Evolutionary conservation across 2,113 vertebrate genomes (phyloP).

Genomic region (Hemicordylus capensis): DNA sequence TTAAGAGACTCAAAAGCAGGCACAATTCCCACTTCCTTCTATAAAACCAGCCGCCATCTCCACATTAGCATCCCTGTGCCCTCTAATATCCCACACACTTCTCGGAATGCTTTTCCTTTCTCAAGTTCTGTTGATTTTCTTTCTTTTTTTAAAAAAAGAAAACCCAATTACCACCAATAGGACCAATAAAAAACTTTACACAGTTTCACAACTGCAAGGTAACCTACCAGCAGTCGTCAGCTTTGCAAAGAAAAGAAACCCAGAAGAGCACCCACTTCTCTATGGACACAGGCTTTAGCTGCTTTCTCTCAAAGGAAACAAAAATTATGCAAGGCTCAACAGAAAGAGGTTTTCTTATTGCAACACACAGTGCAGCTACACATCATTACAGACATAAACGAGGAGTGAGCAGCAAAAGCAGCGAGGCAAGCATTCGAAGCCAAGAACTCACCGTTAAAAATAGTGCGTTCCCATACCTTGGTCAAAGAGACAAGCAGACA

Average conservation of each 20-base stretch:
- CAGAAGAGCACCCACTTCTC: neutral
- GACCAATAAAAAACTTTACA: neutral
- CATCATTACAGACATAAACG: neutral
- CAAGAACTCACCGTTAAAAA: slow-evolving; percentile 23
- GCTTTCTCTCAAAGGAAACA: slow-evolving; percentile 25
- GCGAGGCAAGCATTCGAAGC: neutral
- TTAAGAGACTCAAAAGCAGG: neutral
- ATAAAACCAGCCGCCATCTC: neutral
- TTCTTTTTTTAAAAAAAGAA: neutral
- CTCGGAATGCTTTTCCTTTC: neutral
- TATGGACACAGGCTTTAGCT: neutral
- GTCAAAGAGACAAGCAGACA: slow-evolving; percentile 49
- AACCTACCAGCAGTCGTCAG: neutral
- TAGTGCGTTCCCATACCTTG: slow-evolving; percentile 46
- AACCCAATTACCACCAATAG: neutral
- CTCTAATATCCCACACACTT: neutral
- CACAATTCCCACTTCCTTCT: neutral
- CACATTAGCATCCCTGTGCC: neutral
- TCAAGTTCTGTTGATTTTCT: neutral
- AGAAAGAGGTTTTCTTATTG: neutral
- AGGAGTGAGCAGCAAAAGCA: slow-evolving; percentile 20
- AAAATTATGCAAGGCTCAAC: fast-evolving
- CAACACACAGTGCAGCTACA: neutral
- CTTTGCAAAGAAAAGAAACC: neutral
- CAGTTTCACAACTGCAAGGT: neutral